Base-by-base conservation (phyloP, 2,888 invertebrate genomes). In the Cephus sareptanus region DNA sequence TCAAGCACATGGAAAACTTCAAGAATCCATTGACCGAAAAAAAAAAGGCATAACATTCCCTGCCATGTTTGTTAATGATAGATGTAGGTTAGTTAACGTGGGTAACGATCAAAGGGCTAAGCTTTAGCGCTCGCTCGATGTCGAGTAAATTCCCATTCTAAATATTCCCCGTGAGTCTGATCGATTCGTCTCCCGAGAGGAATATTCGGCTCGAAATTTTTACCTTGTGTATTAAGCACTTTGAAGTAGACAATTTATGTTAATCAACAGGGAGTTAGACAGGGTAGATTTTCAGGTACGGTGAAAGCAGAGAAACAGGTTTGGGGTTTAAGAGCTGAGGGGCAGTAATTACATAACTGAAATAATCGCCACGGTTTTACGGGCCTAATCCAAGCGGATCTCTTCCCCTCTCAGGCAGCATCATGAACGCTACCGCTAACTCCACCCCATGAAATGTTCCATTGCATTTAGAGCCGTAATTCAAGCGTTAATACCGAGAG, bases 341-440 rank as follows among this genome's bases (percentile, higher is more conserved):
- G 73, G 73, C 37, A 34, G 77, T 81, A 82, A 83, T 82, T 79
- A 81, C 81, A 78, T 83, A 85, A 81, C 79, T 69, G 74, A 76
- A 80, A 83, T 81, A 84, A 85, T 81, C 77, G 79, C 12, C 35
- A 33, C 74, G 76, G 76, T 79, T 85, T 82, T 79, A 76, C 75
- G 69, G 34, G 75, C 73, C 56, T 79, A 79, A 82, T 79, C 75
- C 75, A 73, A 33, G 15, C n/a, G 78, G 77, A 75, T 35, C 71
- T 31, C 4, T 37, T 33, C n/a, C 69, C 34, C 34, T 31, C 74
- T 70, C 31, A 33, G 69, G 76, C 31, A 73, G 68, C 76, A 73
- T 75, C 30, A 3, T 31, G 31, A 71, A 71, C 33, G 71, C 3
- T 15, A 71, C 71, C 71, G 33, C 71, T 31, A 71, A 71, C 69